These are phyloP conservation scores for Cantharis flavilabris DNA, from an alignment of 2,888 invertebrate species.

Conservation along the genomic window DNA sequence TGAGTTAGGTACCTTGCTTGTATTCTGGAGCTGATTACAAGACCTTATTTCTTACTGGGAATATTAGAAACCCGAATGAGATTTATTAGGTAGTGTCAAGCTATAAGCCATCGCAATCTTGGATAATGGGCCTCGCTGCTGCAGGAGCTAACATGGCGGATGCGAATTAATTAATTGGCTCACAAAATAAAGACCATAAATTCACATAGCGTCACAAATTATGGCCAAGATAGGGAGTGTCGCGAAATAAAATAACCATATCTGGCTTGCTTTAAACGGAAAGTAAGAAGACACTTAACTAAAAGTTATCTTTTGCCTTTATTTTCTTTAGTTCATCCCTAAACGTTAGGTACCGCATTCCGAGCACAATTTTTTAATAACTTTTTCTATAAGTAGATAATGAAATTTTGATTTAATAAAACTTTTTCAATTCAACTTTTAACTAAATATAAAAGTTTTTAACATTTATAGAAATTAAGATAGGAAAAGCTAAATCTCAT, in stretches of 20 bases:
- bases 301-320: slow-evolving; percentile 20
- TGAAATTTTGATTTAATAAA: neutral
- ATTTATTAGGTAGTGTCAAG: slow-evolving; percentile 54
- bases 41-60: slow-evolving; percentile 42
- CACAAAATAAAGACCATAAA: slow-evolving; percentile 59
- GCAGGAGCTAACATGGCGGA: slow-evolving; percentile 51
- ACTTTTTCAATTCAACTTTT: neutral
- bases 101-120: slow-evolving; percentile 57
- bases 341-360: neutral
- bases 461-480: neutral
- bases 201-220: slow-evolving; percentile 58
- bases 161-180: slow-evolving; percentile 59
- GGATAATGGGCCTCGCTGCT: slow-evolving; percentile 54
- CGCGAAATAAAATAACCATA: slow-evolving; percentile 58
- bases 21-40: slow-evolving; percentile 29
- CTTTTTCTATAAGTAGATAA: neutral
- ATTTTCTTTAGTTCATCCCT: slow-evolving; percentile 13
- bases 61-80: slow-evolving; percentile 55
- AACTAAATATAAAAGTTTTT: neutral
- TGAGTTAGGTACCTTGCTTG: slow-evolving; percentile 29
- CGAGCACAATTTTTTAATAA: neutral
- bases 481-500: slow-evolving; percentile 23
- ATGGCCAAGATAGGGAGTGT: slow-evolving; percentile 57
- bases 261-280: slow-evolving; percentile 44
- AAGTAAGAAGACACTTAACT: slow-evolving; percentile 29